phyloP scores from a whole-genome alignment of 2,797 vertebrate genomes.

The Halcyon badia region DNA sequence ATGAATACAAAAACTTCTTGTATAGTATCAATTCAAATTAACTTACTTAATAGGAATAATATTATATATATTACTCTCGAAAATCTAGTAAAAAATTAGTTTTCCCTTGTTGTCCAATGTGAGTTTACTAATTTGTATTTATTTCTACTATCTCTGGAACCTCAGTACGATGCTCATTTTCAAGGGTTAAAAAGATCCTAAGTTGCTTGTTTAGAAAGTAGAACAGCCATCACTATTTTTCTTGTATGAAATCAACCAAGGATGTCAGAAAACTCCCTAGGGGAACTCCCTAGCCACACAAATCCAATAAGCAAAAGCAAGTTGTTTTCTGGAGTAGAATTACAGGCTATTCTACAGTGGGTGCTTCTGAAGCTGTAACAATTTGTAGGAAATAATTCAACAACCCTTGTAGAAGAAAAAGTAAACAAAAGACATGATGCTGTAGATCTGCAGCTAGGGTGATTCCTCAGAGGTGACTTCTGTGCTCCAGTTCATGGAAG shows the following conservation, averaged over 20 bases:
- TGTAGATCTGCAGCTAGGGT: rapidly evolving
- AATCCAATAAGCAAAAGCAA: not conserved
- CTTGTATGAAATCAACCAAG: not conserved
- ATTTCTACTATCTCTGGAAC: not conserved
- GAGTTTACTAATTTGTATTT: not conserved
- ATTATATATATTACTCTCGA: not conserved
- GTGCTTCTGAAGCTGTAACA: not conserved
- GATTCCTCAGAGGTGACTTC: not conserved
- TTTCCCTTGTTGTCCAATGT: not conserved
- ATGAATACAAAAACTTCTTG: not conserved
- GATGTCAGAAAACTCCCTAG: not conserved
- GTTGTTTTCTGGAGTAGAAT: not conserved
- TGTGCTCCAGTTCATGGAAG: not conserved
- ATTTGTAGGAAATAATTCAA: not conserved
- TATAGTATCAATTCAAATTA: not conserved
- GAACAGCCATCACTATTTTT: not conserved
- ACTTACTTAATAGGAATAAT: not conserved
- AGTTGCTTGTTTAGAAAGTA: not conserved
- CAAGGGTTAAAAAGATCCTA: not conserved
- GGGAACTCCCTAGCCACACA: not conserved
- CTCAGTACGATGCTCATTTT: not conserved
- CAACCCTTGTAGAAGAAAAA: not conserved
- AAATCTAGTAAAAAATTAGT: not conserved
- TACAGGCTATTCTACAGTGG: not conserved
- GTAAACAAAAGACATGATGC: not conserved